A percentile compares a stretch with the other conserved stretches of the same genome.
Conservation (phyloP, 2,113 vertebrate species). For the Hassar affinis region DNA sequence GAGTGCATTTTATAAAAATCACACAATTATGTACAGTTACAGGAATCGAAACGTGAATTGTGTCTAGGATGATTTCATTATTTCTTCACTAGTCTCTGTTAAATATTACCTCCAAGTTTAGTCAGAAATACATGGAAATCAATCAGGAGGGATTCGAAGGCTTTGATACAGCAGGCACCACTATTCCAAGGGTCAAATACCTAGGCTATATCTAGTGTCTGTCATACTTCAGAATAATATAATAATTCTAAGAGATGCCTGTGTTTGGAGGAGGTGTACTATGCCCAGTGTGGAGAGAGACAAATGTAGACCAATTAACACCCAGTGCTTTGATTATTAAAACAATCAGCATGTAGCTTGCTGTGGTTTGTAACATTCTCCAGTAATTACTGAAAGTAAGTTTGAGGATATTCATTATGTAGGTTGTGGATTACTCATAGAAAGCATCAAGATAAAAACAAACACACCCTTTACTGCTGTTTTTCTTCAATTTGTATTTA, state of each 20-base stretch:
- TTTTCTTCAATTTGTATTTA: conserved; percentile 41
- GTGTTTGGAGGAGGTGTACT: not conserved
- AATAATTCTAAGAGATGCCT: conserved; percentile 8
- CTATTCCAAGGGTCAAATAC: not conserved
- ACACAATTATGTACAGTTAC: conserved; percentile 3
- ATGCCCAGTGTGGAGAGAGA: not conserved
- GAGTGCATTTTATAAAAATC: conserved; percentile 25
- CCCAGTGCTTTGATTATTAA: conserved; percentile 6
- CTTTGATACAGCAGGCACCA: not conserved
- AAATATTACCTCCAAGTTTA: not conserved
- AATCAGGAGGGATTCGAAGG: not conserved
- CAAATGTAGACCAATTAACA: conserved; percentile 14
- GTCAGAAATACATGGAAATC: not conserved
- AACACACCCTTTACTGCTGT: conserved; percentile 29
- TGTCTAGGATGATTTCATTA: not conserved
- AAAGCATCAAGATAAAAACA: conserved; percentile 55
- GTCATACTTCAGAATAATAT: not conserved
- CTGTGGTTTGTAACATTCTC: conserved; percentile 42
- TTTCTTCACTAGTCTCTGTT: not conserved
- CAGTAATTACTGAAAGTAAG: conserved; percentile 38
- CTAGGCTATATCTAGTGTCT: not conserved
- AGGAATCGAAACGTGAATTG: conserved; percentile 15
- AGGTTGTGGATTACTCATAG: conserved; percentile 21
- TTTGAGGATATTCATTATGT: conserved; percentile 29
- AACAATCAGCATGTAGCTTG: conserved; percentile 36